A percentile compares a stretch with the other conserved stretches of the same genome.
Evolutionary conservation across 2,797 vertebrate species (phyloP).

Genomic region (Bucorvus abyssinicus): DNA sequence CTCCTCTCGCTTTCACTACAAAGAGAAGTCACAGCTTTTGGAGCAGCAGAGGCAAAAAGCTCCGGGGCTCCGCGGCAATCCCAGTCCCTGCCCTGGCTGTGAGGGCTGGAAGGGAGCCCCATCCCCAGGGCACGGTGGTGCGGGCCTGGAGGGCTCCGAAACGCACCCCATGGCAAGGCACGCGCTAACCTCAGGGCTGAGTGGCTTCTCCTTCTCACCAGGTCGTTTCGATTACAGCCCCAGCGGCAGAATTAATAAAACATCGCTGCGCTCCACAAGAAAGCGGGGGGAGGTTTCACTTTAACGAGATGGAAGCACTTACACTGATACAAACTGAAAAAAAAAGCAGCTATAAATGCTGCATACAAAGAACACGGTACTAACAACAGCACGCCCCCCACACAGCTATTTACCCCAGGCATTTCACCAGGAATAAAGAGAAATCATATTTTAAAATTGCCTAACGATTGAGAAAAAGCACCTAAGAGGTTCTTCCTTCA

Average conservation of each 20-base stretch:
- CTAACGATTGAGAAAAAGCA: not conserved
- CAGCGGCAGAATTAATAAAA: not conserved
- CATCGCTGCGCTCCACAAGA: fast-evolving
- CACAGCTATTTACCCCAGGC: fast-evolving
- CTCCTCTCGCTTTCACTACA: not conserved
- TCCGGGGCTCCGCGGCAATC: not conserved
- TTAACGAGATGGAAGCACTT: not conserved
- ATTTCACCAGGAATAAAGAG: not conserved
- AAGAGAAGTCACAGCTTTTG: not conserved
- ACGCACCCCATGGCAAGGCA: fast-evolving
- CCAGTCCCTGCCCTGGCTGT: not conserved
- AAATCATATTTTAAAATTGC: not conserved
- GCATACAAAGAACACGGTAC: not conserved
- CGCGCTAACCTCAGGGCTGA: not conserved
- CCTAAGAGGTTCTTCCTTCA: not conserved
- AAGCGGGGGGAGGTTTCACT: not conserved
- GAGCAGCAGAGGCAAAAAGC: not conserved
- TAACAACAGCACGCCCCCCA: not conserved
- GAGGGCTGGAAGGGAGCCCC: not conserved
- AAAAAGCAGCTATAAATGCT: not conserved
- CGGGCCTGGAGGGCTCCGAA: not conserved
- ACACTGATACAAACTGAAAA: fast-evolving
- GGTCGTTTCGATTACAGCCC: not conserved
- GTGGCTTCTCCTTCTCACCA: not conserved
- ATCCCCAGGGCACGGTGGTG: not conserved